A percentile compares a stretch with the other conserved stretches of the same genome.
Evolutionary conservation across 2,113 vertebrate genomes (phyloP).

Genomic region (Odontophorus gujanensis): DNA sequence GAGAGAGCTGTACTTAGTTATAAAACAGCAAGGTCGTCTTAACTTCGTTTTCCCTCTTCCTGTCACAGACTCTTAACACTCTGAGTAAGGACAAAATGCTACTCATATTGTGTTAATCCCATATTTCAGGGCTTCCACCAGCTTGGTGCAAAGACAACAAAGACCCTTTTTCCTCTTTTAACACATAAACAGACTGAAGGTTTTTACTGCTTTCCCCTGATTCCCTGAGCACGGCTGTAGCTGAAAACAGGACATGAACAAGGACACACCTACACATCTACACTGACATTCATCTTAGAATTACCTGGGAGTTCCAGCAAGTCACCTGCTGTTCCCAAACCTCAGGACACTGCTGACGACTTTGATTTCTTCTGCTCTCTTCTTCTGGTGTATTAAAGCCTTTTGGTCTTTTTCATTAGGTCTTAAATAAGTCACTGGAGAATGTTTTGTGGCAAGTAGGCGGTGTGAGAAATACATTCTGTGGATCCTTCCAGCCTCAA

Average conservation of each 20-base stretch:
- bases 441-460: not conserved
- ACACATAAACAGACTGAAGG: not conserved
- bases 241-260: not conserved
- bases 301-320: not conserved
- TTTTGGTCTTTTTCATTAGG: not conserved
- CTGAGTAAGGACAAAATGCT: not conserved
- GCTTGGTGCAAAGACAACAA: not conserved
- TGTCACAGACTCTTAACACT: not conserved
- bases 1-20: not conserved
- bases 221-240: not conserved
- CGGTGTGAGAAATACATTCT: not conserved
- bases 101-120: not conserved
- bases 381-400: not conserved
- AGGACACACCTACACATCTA: not conserved
- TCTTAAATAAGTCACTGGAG: not conserved
- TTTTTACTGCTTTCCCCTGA: not conserved
- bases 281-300: not conserved
- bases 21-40: not conserved
- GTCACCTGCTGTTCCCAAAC: not conserved
- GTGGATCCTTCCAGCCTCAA: not conserved
- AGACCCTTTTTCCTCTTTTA: not conserved
- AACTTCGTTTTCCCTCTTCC: not conserved
- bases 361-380: slow-evolving; percentile 5
- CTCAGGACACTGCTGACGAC: not conserved
- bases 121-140: not conserved